Evolutionary conservation across 2,113 vertebrate genomes (phyloP), one percentile per base, ranked within the genome.

Genomic region (Caloenas nicobarica): DNA sequence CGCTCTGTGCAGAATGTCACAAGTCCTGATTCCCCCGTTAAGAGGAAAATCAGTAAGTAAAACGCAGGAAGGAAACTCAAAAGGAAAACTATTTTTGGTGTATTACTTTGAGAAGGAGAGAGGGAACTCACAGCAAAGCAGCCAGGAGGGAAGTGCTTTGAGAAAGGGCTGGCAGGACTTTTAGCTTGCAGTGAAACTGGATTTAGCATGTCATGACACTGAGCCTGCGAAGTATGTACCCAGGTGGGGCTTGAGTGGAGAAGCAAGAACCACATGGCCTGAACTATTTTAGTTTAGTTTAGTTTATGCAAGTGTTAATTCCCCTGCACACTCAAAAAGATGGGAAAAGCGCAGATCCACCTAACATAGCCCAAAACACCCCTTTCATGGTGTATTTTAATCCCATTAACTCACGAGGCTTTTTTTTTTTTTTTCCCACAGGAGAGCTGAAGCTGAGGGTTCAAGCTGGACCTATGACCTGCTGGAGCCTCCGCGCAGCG

Each of bases 401-500:
- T 11, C 12, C 10, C 10, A 24, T 12, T 11, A 42, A 56, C 13
- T 42, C 15, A 8, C 2, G 5, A 7, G 13, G 0, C 0, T 2
- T 36, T 38, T 36, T 51, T 44, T 7, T 5, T 7, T 38, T 38
- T 38, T 38, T 38, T 7, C 15, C 28, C 7, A 2, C 4, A 40
- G 11, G 6, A 48, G 11, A 50, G 36, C 16, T 28, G 16, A 72
- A 57, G 5, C 8, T 5, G 0, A 1, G 18, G 5, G 2, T 10
- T 26, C 11, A 11, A 13, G 29, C 15, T 13, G 9, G 6, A 65
- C 44, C 40, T 5, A 29, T 5, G 2, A 5, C 28, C 34, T 29
- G 13, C 19, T 24, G 44, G n/a, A 50, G n/a, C 14, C 31, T 6
- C 13, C 1, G 2, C 0, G 28, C 2, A 33, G 2, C 0, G 28